Evolutionary conservation across 1,140 invertebrate genomes (phyloP).

Genomic region (Tachypleus tridentatus): DNA sequence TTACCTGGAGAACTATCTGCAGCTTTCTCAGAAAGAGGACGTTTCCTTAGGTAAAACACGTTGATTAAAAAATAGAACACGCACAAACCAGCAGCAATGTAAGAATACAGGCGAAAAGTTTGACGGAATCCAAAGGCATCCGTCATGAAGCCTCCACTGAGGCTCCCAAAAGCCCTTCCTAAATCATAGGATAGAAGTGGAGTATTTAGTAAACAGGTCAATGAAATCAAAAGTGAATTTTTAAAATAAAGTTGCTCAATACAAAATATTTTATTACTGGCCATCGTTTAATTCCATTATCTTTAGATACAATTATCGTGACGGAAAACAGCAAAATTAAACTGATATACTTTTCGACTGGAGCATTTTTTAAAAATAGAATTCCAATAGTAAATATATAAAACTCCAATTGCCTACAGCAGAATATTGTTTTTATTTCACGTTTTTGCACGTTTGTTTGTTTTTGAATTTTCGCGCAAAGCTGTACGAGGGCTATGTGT

Average conservation of each 20-base stretch:
- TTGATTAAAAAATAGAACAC: conserved; percentile 9
- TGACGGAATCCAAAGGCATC: conserved; percentile 53
- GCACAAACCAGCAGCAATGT: conserved; percentile 32
- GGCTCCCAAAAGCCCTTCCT: conserved; percentile 64
- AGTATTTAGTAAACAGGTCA: too few relatives aligned
- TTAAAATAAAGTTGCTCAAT: background rate
- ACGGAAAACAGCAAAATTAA: background rate
- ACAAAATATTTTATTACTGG: too few relatives aligned
- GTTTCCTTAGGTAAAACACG: conserved; percentile 5
- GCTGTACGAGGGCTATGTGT: too few relatives aligned
- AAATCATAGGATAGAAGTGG: conserved; percentile 20
- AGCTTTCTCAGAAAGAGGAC: too few relatives aligned
- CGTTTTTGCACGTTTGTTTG: too few relatives aligned
- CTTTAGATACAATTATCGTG: background rate
- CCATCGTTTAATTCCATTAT: background rate
- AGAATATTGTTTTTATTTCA: too few relatives aligned
- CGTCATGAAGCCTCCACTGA: conserved; percentile 61
- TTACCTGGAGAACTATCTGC: too few relatives aligned
- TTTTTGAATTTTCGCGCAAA: too few relatives aligned
- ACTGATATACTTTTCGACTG: background rate
- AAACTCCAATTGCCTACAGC: background rate
- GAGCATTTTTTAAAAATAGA: background rate
- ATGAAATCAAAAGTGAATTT: background rate
- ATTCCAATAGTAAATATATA: background rate
- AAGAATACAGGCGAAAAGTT: conserved; percentile 57